Conservation (phyloP, 2,797 vertebrate species). For the Etheostoma perlongum region DNA sequence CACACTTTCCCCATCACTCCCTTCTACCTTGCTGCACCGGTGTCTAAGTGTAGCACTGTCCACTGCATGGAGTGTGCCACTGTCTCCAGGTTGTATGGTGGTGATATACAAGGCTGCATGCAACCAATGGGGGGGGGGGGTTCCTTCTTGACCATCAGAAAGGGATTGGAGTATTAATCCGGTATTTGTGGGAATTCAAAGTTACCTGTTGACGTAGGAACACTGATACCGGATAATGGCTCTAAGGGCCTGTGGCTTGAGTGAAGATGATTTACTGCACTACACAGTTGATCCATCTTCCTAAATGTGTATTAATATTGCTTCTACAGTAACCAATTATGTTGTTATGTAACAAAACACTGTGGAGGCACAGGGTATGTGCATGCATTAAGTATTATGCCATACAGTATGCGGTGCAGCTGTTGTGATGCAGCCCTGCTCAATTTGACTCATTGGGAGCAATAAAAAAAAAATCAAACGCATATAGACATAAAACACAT, state of each 20-base stretch:
- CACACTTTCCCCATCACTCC: constrained; percentile 34
- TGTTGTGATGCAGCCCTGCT: constrained; percentile 27
- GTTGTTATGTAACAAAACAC: constrained; percentile 26
- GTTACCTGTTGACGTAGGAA: background rate
- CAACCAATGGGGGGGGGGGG: constrained; percentile 13
- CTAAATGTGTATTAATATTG: background rate
- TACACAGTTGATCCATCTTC: background rate
- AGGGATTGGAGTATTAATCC: constrained; percentile 7
- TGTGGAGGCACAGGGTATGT: background rate
- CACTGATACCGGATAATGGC: constrained; percentile 5
- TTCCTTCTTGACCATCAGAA: constrained; percentile 9
- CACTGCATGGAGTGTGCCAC: constrained; percentile 76
- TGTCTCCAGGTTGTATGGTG: constrained; percentile 79
- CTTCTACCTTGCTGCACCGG: constrained; percentile 55
- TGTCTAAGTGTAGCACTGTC: constrained; percentile 76
- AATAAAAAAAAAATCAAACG: constrained; percentile 29
- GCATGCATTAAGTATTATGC: constrained; percentile 7
- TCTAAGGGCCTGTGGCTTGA: constrained; percentile 58
- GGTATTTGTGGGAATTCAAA: constrained; percentile 5
- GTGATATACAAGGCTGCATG: constrained; percentile 67
- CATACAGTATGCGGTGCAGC: constrained; percentile 14
- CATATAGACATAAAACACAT: background rate
- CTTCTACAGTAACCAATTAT: background rate
- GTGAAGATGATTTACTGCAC: constrained; percentile 21
- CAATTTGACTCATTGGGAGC: constrained; percentile 45